These are phyloP conservation scores for Doryteuthis pealeii DNA, from an alignment of 1,140 invertebrate species.

Conservation along the genomic window DNA sequence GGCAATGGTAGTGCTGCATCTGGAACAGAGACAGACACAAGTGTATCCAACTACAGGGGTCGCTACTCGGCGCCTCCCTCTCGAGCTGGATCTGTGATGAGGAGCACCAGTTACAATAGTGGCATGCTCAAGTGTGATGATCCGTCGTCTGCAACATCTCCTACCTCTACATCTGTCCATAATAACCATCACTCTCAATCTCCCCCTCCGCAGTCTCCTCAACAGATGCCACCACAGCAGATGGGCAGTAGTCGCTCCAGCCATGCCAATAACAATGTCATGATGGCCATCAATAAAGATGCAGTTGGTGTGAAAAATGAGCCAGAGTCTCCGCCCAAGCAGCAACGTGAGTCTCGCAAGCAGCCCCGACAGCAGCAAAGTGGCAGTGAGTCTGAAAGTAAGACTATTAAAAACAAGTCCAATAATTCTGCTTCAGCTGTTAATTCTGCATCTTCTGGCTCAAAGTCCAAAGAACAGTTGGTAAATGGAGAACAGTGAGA, in stretches of 20 bases:
- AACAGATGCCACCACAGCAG: conserved; percentile 13
- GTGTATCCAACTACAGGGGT: conserved; percentile 47
- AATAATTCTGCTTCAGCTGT: conserved; percentile 22
- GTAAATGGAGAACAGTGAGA: conserved; percentile 46
- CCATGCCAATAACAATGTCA: conserved; percentile 14
- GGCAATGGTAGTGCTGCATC: conserved; percentile 48
- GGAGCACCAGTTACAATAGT: conserved; percentile 10
- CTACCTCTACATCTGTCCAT: conserved; percentile 7
- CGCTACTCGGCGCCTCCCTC: conserved; percentile 16
- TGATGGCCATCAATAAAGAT: conserved; percentile 21
- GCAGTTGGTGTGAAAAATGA: conserved; percentile 14
- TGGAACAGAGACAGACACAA: conserved; percentile 56
- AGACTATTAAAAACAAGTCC: conserved; percentile 33
- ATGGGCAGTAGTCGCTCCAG: conserved; percentile 14
- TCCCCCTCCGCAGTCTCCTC: conserved; percentile 15
- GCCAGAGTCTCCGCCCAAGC: conserved; percentile 26
- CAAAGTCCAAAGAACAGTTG: conserved; percentile 37
- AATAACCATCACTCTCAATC: conserved; percentile 13
- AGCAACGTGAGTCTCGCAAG: conserved; percentile 31
- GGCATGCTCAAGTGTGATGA: conserved; percentile 2
- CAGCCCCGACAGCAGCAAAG: conserved; percentile 23
- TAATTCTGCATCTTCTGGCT: not conserved
- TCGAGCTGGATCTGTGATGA: conserved; percentile 12
- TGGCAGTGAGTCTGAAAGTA: conserved; percentile 46
- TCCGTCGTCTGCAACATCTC: conserved; percentile 16